Base-by-base conservation (phyloP, 2,888 invertebrate species). In the Mechanitis messenoides region DNA sequence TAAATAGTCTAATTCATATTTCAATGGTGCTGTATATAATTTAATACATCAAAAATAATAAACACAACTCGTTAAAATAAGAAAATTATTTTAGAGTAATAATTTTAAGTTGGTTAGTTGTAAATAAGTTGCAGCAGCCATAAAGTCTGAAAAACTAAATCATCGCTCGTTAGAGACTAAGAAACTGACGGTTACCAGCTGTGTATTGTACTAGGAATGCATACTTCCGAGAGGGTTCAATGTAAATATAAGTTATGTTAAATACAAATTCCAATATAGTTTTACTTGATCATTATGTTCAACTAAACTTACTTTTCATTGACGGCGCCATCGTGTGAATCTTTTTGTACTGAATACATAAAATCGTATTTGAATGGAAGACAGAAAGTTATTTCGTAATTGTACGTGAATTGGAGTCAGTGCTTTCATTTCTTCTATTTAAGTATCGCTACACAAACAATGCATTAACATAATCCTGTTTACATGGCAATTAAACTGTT, bases 141-240 rank as follows among this genome's bases (percentile, higher is more conserved):
- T 20, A 42, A 11, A 42, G 42, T 42, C 42, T 42, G 42, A 35
- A 3, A 35, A 6, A 9, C 42, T 42, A 9, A 42, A 42, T 3
- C 3, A 42, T 9, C 6, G 9, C 9, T 9, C 11, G 9, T 42
- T 9, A 42, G 28, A 56, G 45, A 47, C 58, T 61, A 68, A 81
- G 81, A 80, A 73, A 73, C 76, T 76, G 85, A 79, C 84, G 83
- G 74, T 76, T 74, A 72, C 77, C 84, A 85, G 77, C 84, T 42
- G 42, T 42, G 3, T 9, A 72, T 81, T 77, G 68, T 85, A 86
- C 87, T 80, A 86, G 86, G 85, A 79, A 75, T 62, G 59, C 75
- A 87, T 78, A 77, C 68, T 68, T 69, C 70, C 54, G 50, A 60
- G 59, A 74, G 66, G 60, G 71, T 60, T 70, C 61, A 33, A 50